A percentile compares a stretch with the other conserved stretches of the same genome.
Evolutionary conservation across 2,113 vertebrate species (phyloP).

Genomic region (Motacilla tschutschensis): DNA sequence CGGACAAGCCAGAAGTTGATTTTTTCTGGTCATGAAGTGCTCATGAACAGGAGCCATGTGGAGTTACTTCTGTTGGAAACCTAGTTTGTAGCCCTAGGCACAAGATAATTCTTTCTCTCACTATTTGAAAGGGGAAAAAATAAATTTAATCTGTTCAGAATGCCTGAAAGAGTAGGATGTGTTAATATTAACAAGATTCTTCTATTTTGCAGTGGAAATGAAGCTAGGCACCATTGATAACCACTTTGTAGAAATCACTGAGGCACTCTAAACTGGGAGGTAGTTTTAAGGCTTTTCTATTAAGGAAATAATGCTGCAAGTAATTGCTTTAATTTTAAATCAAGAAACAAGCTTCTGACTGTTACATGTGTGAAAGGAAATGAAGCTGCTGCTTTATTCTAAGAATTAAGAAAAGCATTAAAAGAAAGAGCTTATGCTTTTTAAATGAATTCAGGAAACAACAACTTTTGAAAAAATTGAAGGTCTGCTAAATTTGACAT

Average conservation of each 20-base stretch:
- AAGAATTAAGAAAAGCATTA: slow-evolving; percentile 19
- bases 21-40: not conserved
- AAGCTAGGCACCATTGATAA: slow-evolving; percentile 18
- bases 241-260: not conserved
- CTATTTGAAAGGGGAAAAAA: not conserved
- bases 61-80: not conserved
- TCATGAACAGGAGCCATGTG: not conserved
- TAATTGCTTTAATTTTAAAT: slow-evolving; percentile 58
- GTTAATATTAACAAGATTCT: slow-evolving; percentile 33
- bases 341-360: slow-evolving; percentile 38
- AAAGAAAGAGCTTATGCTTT: slow-evolving; percentile 9
- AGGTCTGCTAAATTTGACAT: not conserved
- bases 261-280: slow-evolving; percentile 25
- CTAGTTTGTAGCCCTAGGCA: not conserved
- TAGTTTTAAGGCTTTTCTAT: slow-evolving; percentile 40
- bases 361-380: slow-evolving; percentile 16
- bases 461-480: not conserved
- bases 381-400: slow-evolving; percentile 1
- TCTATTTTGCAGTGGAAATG: slow-evolving; percentile 30
- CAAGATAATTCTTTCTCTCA: not conserved
- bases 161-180: not conserved
- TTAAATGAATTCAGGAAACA: slow-evolving; percentile 30
- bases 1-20: not conserved
- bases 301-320: slow-evolving; percentile 42
- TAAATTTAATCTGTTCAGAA: not conserved